phyloP scores from a whole-genome alignment of 2,113 vertebrate genomes.

The Phaethon lepturus region DNA sequence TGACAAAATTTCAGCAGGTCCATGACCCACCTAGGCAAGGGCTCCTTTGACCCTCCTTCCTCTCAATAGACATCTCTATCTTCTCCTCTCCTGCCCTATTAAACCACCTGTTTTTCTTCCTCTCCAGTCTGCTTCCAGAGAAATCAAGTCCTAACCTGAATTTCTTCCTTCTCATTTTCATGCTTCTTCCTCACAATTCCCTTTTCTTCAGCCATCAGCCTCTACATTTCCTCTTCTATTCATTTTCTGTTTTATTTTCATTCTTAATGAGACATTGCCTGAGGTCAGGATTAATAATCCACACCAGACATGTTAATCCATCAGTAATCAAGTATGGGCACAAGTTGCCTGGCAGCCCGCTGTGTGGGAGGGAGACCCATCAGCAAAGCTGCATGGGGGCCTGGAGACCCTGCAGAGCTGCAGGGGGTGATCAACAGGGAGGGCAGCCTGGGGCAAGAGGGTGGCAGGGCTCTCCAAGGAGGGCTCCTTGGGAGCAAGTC shows the following conservation, averaged over 20 bases:
- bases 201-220: not conserved
- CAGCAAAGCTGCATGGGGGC: not conserved
- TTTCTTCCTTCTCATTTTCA: not conserved
- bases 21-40: not conserved
- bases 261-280: not conserved
- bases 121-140: not conserved
- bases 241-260: not conserved
- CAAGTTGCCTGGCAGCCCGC: fast-evolving
- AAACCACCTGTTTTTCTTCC: not conserved
- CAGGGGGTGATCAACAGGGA: not conserved
- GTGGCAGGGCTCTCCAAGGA: not conserved
- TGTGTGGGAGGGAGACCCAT: not conserved
- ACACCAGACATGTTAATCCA: not conserved
- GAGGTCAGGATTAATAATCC: conserved; percentile 2
- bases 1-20: not conserved
- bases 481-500: not conserved
- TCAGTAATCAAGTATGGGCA: not conserved
- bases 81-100: not conserved
- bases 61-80: not conserved
- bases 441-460: not conserved
- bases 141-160: not conserved
- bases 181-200: not conserved
- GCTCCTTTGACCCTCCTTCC: not conserved
- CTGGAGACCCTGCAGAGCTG: not conserved
- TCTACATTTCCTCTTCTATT: not conserved